Conservation (phyloP, 2,113 vertebrate genomes). For the Cnemophilus loriae region DNA sequence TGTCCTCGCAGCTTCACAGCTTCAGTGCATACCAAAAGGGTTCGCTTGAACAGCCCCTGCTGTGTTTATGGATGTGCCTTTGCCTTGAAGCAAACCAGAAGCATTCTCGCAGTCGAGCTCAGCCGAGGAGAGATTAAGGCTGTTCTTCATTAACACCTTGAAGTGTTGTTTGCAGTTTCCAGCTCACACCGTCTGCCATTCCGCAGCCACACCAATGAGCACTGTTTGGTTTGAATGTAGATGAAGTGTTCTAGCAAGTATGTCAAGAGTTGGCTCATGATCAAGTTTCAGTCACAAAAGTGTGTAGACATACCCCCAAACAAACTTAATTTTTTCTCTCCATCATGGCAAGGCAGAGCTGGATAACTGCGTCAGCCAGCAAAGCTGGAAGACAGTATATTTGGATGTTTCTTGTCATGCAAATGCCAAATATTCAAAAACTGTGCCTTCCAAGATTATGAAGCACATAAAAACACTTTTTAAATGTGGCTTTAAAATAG, state of each 20-base stretch:
- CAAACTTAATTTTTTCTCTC: background rate
- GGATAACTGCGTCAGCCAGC: background rate
- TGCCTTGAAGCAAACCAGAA: background rate
- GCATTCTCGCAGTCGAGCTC: background rate
- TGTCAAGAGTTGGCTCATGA: background rate
- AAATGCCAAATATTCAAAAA: background rate
- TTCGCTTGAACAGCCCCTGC: background rate
- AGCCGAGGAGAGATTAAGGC: background rate
- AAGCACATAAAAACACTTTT: no score
- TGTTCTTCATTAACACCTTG: conserved; percentile 6
- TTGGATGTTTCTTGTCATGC: background rate
- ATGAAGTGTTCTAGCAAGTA: background rate
- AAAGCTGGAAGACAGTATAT: background rate
- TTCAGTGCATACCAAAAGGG: background rate
- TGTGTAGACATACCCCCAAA: background rate
- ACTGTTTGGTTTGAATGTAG: background rate
- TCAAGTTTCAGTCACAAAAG: background rate
- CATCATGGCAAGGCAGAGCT: background rate
- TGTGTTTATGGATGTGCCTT: background rate
- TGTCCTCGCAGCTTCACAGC: background rate
- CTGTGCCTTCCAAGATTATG: background rate
- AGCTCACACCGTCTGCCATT: background rate
- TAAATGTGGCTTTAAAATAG: background rate
- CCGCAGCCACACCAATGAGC: background rate
- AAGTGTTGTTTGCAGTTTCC: background rate